phyloP scores from a whole-genome alignment of 2,113 vertebrate genomes.

The Pachycephala philippinensis region DNA sequence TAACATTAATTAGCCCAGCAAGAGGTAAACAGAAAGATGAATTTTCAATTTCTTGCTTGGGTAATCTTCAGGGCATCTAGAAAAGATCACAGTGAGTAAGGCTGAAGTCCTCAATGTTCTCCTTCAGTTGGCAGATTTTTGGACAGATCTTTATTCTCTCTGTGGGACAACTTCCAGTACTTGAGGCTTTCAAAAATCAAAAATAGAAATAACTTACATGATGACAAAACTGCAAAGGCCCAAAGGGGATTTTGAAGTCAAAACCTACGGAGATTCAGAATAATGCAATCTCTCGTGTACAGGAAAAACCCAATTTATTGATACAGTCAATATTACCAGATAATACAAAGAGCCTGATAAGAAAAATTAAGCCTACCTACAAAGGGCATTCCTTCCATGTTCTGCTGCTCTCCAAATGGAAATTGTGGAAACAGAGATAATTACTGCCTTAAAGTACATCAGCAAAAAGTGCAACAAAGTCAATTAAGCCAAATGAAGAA shows the following conservation, averaged over 20 bases:
- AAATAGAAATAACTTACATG: neutral
- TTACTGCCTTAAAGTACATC: neutral
- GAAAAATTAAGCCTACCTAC: neutral
- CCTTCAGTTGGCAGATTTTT: neutral
- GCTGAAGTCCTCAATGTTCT: neutral
- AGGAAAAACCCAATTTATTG: neutral
- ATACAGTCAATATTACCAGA: neutral
- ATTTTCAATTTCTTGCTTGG: neutral
- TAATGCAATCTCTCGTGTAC: neutral
- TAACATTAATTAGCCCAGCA: neutral
- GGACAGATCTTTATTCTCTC: neutral
- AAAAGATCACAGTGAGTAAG: neutral
- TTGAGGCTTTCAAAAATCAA: neutral
- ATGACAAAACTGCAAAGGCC: neutral
- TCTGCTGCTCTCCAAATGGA: neutral
- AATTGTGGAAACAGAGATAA: neutral
- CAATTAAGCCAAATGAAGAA: neutral
- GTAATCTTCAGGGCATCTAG: neutral
- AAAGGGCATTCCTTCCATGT: neutral
- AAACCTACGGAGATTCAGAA: neutral
- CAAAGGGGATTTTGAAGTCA: neutral
- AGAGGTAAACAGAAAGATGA: neutral
- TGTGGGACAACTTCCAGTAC: neutral
- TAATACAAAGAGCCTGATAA: neutral
- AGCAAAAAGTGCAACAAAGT: neutral